phyloP scores from a whole-genome alignment of 1,140 invertebrate genomes.

The Aphelinus certus region DNA sequence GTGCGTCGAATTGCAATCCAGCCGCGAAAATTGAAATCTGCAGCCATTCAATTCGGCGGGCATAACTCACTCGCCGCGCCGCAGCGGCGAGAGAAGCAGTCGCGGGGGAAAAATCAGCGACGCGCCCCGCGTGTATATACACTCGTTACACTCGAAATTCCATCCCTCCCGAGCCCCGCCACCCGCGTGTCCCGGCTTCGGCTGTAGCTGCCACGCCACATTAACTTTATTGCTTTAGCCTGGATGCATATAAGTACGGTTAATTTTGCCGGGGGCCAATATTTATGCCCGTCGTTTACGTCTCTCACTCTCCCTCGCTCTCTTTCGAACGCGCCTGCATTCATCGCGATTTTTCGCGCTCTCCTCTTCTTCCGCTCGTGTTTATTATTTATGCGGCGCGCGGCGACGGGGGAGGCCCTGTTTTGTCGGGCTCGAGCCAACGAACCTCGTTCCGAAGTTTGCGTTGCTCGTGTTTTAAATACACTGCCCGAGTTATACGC shows the following conservation, averaged over 20 bases:
- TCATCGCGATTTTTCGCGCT: not conserved
- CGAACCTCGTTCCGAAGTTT: too few relatives aligned
- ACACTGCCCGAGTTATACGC: too few relatives aligned
- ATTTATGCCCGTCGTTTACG: constrained; percentile 50
- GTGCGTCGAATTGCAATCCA: too few relatives aligned
- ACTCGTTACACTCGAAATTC: constrained; percentile 7
- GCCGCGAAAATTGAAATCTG: constrained; percentile 1
- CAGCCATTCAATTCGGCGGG: constrained; percentile 2
- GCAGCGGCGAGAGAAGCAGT: not conserved
- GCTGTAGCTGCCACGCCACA: constrained; percentile 23
- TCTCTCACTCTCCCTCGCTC: constrained; percentile 22
- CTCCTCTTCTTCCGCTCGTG: not conserved
- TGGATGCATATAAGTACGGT: constrained; percentile 53
- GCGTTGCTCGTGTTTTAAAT: too few relatives aligned
- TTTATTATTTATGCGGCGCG: too few relatives aligned
- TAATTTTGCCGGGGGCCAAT: constrained; percentile 48
- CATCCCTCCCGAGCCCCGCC: not conserved
- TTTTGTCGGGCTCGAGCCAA: too few relatives aligned
- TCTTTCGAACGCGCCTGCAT: constrained; percentile 20
- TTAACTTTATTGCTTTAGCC: constrained; percentile 53
- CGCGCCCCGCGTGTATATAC: not conserved
- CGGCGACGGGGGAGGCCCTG: too few relatives aligned
- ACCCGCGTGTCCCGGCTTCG: too few relatives aligned
- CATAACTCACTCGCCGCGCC: not conserved
- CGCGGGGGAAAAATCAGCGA: not conserved